These are phyloP conservation scores for Eumaeus atala DNA, from an alignment of 1,140 invertebrate species.

Conservation along the genomic window DNA sequence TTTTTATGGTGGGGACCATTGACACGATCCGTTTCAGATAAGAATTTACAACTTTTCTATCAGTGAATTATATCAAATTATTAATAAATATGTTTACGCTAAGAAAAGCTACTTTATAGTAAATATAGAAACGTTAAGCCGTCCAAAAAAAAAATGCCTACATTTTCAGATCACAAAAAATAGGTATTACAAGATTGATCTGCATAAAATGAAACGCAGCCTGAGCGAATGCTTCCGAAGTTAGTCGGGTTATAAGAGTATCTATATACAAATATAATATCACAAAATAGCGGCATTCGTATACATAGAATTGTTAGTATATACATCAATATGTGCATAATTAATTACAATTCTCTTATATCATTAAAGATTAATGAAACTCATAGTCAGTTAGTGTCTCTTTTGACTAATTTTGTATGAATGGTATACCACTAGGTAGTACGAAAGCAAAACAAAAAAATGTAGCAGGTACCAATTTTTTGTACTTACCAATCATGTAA, in stretches of 20 bases:
- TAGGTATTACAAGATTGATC: background rate
- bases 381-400: conserved; percentile 9
- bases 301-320: conserved; percentile 54
- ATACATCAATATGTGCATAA: conserved; percentile 52
- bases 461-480: conserved; percentile 59
- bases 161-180: no score
- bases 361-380: conserved; percentile 31
- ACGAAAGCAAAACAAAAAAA: conserved; percentile 35
- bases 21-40: conserved; percentile 13
- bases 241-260: conserved; percentile 48
- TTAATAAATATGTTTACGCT: no score
- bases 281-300: conserved; percentile 65
- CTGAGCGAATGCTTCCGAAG: conserved; percentile 31
- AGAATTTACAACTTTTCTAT: no score
- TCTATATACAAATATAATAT: conserved; percentile 47
- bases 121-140: no score
- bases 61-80: no score
- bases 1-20: conserved; percentile 24
- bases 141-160: no score
- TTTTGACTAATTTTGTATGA: conserved; percentile 5
- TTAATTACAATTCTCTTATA: conserved; percentile 37
- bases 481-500: conserved; percentile 74
- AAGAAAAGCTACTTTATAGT: no score
- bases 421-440: background rate
- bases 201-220: conserved; percentile 5